Percentiles rank a stretch among this genome's conserved stretches.
Evolutionary conservation across 2,113 vertebrate species (phyloP).

Genomic region (Siphamia tubifer): DNA sequence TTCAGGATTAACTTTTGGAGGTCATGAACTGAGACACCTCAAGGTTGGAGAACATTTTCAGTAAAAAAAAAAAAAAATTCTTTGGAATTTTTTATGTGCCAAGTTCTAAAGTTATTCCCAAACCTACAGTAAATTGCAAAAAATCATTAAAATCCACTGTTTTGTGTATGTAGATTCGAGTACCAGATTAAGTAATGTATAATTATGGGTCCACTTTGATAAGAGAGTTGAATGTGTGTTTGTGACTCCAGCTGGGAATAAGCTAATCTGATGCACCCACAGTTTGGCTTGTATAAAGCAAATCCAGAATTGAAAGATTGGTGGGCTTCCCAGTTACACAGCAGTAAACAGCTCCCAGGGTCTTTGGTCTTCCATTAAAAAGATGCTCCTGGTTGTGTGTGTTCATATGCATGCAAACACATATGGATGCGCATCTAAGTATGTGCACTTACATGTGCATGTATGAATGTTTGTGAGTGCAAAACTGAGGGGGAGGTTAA

Average conservation of each 20-base stretch:
- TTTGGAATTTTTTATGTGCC: neutral
- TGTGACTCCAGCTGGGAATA: neutral
- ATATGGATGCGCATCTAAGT: neutral
- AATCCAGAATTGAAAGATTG: conserved; percentile 28
- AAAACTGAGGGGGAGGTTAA: conserved; percentile 33
- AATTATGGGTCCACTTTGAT: conserved; percentile 17
- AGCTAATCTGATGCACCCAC: conserved; percentile 19
- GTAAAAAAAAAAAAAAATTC: neutral
- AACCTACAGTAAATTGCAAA: conserved; percentile 13
- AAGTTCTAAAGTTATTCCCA: neutral
- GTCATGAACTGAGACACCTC: neutral
- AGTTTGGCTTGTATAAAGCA: conserved; percentile 4
- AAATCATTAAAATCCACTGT: conserved; percentile 16
- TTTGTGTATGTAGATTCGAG: neutral
- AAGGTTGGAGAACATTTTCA: conserved; percentile 16
- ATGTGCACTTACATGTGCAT: neutral
- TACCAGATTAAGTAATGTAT: neutral
- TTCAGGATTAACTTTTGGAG: conserved; percentile 45
- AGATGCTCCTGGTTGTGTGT: neutral
- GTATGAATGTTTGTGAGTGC: conserved; percentile 1
- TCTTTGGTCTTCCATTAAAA: conserved; percentile 31
- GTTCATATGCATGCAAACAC: neutral
- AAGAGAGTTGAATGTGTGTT: conserved; percentile 16
- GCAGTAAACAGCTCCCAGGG: conserved; percentile 33
- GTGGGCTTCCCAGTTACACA: conserved; percentile 15